Evolutionary conservation across 2,888 invertebrate genomes (phyloP), one percentile per base, ranked within the genome.

Genomic region (Prosapia bicincta): DNA sequence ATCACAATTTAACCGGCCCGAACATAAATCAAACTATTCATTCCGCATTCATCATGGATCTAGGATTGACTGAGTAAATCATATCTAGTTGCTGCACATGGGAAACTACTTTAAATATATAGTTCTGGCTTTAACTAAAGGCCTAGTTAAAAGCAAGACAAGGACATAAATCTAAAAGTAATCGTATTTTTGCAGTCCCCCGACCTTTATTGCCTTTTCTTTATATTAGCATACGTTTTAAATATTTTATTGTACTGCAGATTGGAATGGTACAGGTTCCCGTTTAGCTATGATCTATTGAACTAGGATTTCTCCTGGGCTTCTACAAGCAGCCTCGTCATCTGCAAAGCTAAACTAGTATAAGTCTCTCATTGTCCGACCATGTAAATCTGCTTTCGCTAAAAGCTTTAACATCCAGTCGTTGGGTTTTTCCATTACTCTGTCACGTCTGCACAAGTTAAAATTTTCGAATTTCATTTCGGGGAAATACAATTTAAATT

Each of bases 1-100:
- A 74, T 74, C 74, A 74, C 74, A 74, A 69, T 74, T 74, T 74
- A 74, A 74, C 74, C 74, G 69, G 74, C 74, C 74, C 74, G 30
- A n/a, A 69, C 69, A 74, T 74, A 74, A 74, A 74, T 74, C 74
- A 74, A 69, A 26, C 3, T 20, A 15, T 38, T 38, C 38, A 38
- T 38, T 38, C 15, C 38, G 38, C 15, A 38, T 38, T 38, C 38
- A 38, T 38, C 38, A 38, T 38, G 38, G 54, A 54, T 54, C 54
- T 54, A 20, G 20, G 54, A 54, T 54, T 54, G 54, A 54, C 54
- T 54, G 20, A 54, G 54, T 54, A 54, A 54, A 54, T 54, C 54
- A 54, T 54, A 54, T 20, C 54, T 54, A 54, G 54, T 54, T 54
- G 20, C 54, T 20, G 54, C 54, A 54, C 54, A 54, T 54, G 54